Base-by-base conservation (phyloP, 2,113 vertebrate species). In the Thalassoma bifasciatum region DNA sequence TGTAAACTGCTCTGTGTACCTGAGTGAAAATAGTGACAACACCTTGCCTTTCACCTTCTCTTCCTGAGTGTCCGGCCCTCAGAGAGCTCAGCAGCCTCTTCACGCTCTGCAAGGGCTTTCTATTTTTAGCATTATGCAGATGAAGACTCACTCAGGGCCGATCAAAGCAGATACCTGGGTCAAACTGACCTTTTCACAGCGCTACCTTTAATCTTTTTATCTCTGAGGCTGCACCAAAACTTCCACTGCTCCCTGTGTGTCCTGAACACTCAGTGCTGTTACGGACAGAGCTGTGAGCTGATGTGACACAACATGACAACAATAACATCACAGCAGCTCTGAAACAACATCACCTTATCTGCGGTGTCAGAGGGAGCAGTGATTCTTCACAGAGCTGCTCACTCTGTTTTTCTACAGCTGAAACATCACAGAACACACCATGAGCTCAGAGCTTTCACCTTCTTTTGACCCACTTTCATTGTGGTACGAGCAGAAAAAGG, bases 81-180 rank as follows among this genome's bases (percentile, higher is more conserved):
- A 19, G 26, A 50, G 19, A 65, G 62, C 46, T 50, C n/a, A 17
- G 21, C n/a, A 23, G 36, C 62, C 22, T n/a, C 37, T 54, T 42
- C 64, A n/a, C 30, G 36, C 24, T 47, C 50, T 30, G 22, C 51
- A 22, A 16, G 11, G 10, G 11, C 14, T 44, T 37, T 44, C 65
- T 67, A 56, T 67, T 54, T 66, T 53, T 66, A 53, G 64, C 36
- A n/a, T 24, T 26, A n/a, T 44, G 38, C 24, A 56, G 42, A 44
- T 44, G 11, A 53, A 21, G 37, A 3, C 37, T 44, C 23, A 54
- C 30, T 67, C 23, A 42, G 63, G 5, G 5, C 13, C 47, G 50
- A 19, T 38, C 21, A 38, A 38, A 40, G 50, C 50, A 42, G 50
- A 66, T 17, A 44, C 37, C 37, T 54, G 19, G 10, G 23, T 40